phyloP scores from a whole-genome alignment of 2,888 invertebrate genomes.

The Drosophila rellima region DNA sequence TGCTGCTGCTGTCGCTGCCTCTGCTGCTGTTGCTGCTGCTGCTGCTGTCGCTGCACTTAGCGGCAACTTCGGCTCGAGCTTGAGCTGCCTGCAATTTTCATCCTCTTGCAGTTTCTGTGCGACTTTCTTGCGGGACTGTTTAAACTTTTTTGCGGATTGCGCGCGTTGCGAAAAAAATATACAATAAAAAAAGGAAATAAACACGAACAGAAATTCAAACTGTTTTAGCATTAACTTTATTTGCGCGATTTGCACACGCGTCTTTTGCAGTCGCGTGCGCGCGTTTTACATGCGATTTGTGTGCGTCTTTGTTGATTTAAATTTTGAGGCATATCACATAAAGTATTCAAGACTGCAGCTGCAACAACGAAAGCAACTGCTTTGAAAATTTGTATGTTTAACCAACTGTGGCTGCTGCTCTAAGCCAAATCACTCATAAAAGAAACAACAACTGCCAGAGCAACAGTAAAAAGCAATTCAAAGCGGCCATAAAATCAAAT shows the following conservation, averaged over 20 bases:
- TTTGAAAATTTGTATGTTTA: conserved; percentile 50
- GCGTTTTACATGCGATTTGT: conserved; percentile 61
- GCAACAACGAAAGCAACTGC: conserved; percentile 38
- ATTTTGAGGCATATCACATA: conserved; percentile 16
- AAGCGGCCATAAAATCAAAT: conserved; percentile 76
- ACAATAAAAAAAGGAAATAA: conserved; percentile 7
- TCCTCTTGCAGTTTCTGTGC: conserved; percentile 86
- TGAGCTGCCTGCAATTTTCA: conserved; percentile 81
- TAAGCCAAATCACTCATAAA: conserved; percentile 64
- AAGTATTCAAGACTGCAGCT: conserved; percentile 45
- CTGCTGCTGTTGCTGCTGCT: conserved; percentile 31
- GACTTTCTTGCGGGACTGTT: conserved; percentile 86
- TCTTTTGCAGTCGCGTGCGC: conserved; percentile 67
- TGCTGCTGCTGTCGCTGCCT: conserved; percentile 41
- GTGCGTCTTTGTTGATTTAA: conserved; percentile 16
- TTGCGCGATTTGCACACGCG: too few species aligned
- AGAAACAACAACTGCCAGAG: conserved; percentile 25
- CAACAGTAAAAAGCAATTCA: conserved; percentile 75
- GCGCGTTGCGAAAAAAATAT: conserved; percentile 70
- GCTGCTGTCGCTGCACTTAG: conserved; percentile 47
- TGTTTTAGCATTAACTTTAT: conserved; percentile 16
- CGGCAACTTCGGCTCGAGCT: conserved; percentile 56
- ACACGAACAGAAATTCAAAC: conserved; percentile 6
- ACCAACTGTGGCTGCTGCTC: conserved; percentile 59
- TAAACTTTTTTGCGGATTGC: conserved; percentile 80